A percentile compares a stretch with the other conserved stretches of the same genome.
Evolutionary conservation across 2,797 vertebrate genomes (phyloP).

Genomic region (Botia kubotai): DNA sequence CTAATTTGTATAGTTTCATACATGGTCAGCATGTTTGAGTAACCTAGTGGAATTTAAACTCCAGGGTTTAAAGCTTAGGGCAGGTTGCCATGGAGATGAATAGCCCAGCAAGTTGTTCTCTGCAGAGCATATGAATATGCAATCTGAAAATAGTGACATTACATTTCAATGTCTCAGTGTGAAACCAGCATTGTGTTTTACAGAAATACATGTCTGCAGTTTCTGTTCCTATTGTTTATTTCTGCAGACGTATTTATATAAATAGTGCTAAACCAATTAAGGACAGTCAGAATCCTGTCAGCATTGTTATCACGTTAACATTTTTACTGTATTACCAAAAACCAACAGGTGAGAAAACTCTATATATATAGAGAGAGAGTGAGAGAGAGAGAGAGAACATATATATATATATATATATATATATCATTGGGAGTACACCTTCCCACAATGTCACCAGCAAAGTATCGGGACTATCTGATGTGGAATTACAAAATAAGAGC

Average conservation of each 20-base stretch:
- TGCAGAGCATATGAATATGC: constrained; percentile 63
- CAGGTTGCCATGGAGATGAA: constrained; percentile 71
- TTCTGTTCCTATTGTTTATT: neutral
- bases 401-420: too few relatives aligned
- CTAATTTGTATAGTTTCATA: constrained; percentile 48
- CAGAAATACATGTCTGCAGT: neutral
- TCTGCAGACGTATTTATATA: neutral
- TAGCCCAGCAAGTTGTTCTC: constrained; percentile 61
- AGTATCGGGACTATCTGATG: too few relatives aligned
- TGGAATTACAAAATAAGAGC: too few relatives aligned
- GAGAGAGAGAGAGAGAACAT: too few relatives aligned
- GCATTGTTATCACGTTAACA: neutral
- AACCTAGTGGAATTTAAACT: constrained; percentile 63
- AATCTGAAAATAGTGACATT: constrained; percentile 48
- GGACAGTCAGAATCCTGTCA: neutral
- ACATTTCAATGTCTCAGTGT: constrained; percentile 13
- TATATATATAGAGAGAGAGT: too few relatives aligned
- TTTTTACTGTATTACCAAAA: neutral
- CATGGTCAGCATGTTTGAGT: constrained; percentile 43
- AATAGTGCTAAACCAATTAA: neutral
- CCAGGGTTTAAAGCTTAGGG: constrained; percentile 44
- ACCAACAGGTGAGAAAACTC: too few relatives aligned
- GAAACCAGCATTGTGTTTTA: neutral
- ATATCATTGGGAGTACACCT: too few relatives aligned
- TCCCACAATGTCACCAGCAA: too few relatives aligned